A percentile compares a stretch with the other conserved stretches of the same genome.
phyloP scores from a whole-genome alignment of 2,113 vertebrate genomes.

The Platichthys stellatus region DNA sequence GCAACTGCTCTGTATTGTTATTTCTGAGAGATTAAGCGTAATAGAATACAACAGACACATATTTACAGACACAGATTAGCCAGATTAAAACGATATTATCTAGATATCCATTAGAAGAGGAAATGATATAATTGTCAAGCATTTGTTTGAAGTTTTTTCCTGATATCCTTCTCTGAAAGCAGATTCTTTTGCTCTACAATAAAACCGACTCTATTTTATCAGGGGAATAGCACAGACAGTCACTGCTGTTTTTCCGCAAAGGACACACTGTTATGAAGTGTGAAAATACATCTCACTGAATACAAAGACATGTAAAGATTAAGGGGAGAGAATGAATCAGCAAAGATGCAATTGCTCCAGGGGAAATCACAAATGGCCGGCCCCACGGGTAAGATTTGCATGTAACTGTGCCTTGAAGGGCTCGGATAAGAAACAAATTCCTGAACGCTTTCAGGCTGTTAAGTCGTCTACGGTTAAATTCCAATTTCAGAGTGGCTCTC shows the following conservation, averaged over 20 bases:
- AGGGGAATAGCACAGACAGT: background rate
- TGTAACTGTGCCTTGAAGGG: constrained; percentile 31
- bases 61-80: constrained; percentile 1
- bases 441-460: constrained; percentile 41
- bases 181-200: background rate
- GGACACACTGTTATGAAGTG: constrained; percentile 6
- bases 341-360: constrained; percentile 25
- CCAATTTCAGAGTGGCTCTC: constrained; percentile 32
- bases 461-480: constrained; percentile 46
- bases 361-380: constrained; percentile 8
- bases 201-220: background rate
- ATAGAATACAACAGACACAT: constrained; percentile 7
- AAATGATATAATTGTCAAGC: background rate
- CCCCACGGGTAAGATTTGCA: constrained; percentile 36
- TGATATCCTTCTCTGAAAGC: background rate
- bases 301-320: constrained; percentile 14
- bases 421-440: constrained; percentile 37
- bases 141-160: background rate
- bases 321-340: constrained; percentile 20
- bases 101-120: background rate
- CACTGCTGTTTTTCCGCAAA: background rate
- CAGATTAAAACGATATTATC: constrained; percentile 14
- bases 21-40: constrained; percentile 37
- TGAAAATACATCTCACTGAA: constrained; percentile 29
- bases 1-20: constrained; percentile 20